These are phyloP conservation scores for Sphaerodactylus townsendi DNA, from an alignment of 2,113 vertebrate genomes.

Conservation along the genomic window DNA sequence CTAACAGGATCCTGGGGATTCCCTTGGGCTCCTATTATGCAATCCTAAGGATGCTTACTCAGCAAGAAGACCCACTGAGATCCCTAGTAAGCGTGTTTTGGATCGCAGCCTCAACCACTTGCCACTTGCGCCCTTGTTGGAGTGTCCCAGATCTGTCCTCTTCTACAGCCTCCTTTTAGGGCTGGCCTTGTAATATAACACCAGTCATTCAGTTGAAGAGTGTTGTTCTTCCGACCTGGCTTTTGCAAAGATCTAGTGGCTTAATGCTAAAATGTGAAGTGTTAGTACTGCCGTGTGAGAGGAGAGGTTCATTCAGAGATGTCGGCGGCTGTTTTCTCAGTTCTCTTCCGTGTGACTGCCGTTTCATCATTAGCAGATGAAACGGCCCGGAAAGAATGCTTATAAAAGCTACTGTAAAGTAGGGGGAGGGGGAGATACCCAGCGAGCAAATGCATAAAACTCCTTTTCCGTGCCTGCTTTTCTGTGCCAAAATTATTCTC, in stretches of 20 bases:
- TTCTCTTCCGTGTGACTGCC: background rate
- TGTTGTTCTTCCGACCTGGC: too few species aligned
- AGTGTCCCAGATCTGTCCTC: background rate
- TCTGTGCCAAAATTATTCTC: constrained; percentile 43
- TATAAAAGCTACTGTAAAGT: constrained; percentile 16
- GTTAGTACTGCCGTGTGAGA: background rate
- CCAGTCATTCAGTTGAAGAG: background rate
- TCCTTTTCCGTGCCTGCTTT: constrained; percentile 43
- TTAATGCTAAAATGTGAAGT: background rate
- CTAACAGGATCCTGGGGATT: too few species aligned
- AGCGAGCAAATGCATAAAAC: background rate
- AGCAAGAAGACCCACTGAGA: too few species aligned
- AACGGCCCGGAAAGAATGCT: background rate
- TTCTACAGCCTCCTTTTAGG: background rate
- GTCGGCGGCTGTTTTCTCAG: background rate
- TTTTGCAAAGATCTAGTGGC: background rate
- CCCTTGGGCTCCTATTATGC: too few species aligned
- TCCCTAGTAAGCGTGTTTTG: background rate
- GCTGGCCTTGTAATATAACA: background rate
- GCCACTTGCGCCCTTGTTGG: background rate
- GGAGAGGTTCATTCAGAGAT: background rate
- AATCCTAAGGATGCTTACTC: too few species aligned
- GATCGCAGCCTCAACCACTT: background rate
- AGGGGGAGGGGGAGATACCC: background rate
- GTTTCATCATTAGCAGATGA: constrained; percentile 26